These are phyloP conservation scores for Eupithecia exiguata DNA, from an alignment of 2,888 invertebrate species.

Conservation along the genomic window DNA sequence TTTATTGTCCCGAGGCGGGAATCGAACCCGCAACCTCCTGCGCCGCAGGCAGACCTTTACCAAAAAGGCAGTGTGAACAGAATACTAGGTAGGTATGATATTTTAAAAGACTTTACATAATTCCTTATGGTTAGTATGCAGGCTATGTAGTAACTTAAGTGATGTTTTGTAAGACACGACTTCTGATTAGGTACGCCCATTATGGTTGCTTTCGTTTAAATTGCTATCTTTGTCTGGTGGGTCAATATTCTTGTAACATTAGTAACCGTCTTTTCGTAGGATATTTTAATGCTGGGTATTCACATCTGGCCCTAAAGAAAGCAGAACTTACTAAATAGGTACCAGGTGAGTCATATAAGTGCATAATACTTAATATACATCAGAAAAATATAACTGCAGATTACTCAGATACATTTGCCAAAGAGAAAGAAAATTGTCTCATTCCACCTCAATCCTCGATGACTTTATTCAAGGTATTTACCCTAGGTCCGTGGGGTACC, in stretches of 20 bases:
- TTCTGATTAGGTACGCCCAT: conserved; percentile 52
- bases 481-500: too few relatives aligned
- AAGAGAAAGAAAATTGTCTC: background rate
- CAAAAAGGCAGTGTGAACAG: background rate
- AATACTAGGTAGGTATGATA: background rate
- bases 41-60: too few relatives aligned
- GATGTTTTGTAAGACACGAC: conserved; percentile 51
- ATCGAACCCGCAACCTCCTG: too few relatives aligned
- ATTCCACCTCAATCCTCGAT: background rate
- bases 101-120: conserved; percentile 22
- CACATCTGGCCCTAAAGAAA: background rate
- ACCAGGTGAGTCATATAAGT: background rate
- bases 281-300: background rate
- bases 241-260: conserved; percentile 13
- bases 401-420: background rate
- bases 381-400: background rate
- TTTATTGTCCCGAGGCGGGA: too few relatives aligned
- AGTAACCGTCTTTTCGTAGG: background rate
- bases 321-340: background rate
- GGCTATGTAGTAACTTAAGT: conserved; percentile 43
- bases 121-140: conserved; percentile 38
- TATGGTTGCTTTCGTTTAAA: conserved; percentile 58
- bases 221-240: conserved; percentile 48
- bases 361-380: background rate
- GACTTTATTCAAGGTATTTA: background rate